A percentile compares a stretch with the other conserved stretches of the same genome.
Conservation (phyloP, 2,888 invertebrate species). For the Aspidiotus rigidus region DNA sequence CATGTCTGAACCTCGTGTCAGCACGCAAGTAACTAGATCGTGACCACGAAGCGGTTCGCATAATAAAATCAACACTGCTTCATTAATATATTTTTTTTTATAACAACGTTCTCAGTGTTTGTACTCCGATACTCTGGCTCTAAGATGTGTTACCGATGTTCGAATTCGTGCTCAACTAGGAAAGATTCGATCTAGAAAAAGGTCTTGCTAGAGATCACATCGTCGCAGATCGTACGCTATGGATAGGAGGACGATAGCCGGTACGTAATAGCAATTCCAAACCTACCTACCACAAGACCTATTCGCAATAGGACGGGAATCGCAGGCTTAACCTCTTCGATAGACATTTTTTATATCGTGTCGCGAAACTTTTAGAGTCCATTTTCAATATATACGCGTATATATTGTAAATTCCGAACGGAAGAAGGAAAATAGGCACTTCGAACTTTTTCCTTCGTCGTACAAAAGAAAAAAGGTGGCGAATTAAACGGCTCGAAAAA, state of each 20-base stretch:
- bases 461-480: too few relatives aligned
- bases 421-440: too few relatives aligned
- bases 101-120: not conserved
- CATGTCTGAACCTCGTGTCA: constrained; percentile 4
- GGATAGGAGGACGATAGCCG: not conserved
- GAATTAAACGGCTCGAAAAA: too few relatives aligned
- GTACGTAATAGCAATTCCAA: not conserved
- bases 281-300: not conserved
- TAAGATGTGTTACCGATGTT: constrained; percentile 2
- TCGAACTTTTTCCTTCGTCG: too few relatives aligned
- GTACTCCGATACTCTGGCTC: not conserved
- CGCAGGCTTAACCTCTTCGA: too few relatives aligned
- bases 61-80: constrained; percentile 1
- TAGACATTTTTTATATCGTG: too few relatives aligned
- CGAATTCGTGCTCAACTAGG: not conserved
- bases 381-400: too few relatives aligned
- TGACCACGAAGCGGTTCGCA: constrained; percentile 2
- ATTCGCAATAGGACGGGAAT: too few relatives aligned
- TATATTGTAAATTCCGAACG: too few relatives aligned
- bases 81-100: not conserved
- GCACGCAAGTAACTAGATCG: constrained; percentile 4
- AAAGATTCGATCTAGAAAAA: constrained; percentile 1
- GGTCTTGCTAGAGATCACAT: not conserved
- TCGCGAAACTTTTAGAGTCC: too few relatives aligned
- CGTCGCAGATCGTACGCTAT: not conserved